phyloP scores from a whole-genome alignment of 2,113 vertebrate species.

The Menura novaehollandiae region DNA sequence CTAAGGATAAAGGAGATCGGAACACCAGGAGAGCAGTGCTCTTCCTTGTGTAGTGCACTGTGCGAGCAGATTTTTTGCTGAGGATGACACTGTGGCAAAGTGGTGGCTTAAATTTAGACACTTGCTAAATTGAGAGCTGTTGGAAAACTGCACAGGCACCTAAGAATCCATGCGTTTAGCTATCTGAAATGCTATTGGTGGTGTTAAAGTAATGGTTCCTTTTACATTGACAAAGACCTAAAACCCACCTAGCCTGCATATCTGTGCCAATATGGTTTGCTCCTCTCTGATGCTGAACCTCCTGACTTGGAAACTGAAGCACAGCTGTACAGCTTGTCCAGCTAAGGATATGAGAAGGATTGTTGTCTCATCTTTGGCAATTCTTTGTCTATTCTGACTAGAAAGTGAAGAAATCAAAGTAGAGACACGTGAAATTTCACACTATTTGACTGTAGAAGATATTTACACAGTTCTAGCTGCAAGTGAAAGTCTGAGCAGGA shows the following conservation, averaged over 20 bases:
- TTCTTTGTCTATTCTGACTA: neutral
- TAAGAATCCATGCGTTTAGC: neutral
- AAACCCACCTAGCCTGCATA: neutral
- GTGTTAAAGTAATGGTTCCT: neutral
- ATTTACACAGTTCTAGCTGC: neutral
- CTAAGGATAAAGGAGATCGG: neutral
- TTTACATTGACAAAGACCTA: neutral
- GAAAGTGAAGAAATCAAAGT: neutral
- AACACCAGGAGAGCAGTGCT: neutral
- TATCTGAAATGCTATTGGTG: neutral
- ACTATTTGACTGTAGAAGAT: neutral
- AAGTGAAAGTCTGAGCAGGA: neutral
- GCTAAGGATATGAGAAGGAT: neutral
- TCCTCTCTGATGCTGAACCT: neutral
- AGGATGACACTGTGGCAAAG: neutral
- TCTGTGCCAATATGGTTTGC: neutral
- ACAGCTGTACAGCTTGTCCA: neutral
- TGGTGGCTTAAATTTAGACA: neutral
- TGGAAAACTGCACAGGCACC: neutral
- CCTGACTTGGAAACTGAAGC: neutral
- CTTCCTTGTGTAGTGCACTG: fast-evolving
- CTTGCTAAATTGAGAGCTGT: neutral
- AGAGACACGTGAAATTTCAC: neutral
- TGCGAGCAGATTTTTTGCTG: neutral
- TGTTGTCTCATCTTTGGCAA: neutral